Base-by-base conservation (phyloP, 2,113 vertebrate species). In the Heterocephalus glaber region DNA sequence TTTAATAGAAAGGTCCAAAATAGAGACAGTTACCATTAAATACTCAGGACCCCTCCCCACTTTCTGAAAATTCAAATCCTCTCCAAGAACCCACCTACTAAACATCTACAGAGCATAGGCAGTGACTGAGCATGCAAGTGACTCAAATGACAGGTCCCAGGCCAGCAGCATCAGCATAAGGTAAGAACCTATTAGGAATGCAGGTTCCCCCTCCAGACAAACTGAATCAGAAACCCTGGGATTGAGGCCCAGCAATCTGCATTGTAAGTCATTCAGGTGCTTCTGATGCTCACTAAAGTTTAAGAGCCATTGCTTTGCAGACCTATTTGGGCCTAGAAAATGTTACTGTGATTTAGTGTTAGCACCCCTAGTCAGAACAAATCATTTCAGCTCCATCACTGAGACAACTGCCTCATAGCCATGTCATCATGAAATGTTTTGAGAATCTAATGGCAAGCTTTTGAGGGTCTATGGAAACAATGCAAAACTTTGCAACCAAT, bases 21-120 rank as follows among this genome's bases (percentile, higher is more conserved):
- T 33, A 79, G 28, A 86, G 49, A 58, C 11, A 47, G 44, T 56
- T 61, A 58, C 22, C 19, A 19, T 58, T 49, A 16, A 30, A 24
- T 74, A 44, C 44, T 90, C 38, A 56, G 3, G 19, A 68, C 47
- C 60, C 86, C 74, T 52, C 20, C n/a, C 41, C 7, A 14, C n/a
- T 81, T 77, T n/a, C 60, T 95, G 68, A 91, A 90, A 92, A 41
- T 8, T 52, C 41, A 82, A 87, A 68, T 8, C 30, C 84, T 91
- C 35, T 65, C 66, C 12, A 58, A n/a, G 7, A 89, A 56, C 35
- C 72, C 61, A 61, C 52, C 83, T 85, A 28, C 52, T 58, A 20
- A 65, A 70, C n/a, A 63, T 19, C 61, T 52, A 63, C 20, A 61
- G 49, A 66, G 33, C 7, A 14, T 35, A 47, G 11, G 5, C n/a